Evolutionary conservation across 2,113 vertebrate species (phyloP).

Genomic region (Xiphophorus couchianus): DNA sequence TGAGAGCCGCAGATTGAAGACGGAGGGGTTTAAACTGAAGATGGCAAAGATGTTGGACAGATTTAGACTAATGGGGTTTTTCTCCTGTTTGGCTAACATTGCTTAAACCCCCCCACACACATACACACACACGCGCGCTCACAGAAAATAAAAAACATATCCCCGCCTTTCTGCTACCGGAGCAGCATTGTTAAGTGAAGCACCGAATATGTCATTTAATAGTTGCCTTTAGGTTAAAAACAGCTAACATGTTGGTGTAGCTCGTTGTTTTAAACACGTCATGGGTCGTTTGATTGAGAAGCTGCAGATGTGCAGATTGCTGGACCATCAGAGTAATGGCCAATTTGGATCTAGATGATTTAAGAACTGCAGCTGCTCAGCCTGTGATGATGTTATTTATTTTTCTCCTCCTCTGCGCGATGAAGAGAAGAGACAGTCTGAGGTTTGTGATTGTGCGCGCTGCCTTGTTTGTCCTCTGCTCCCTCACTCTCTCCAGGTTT

Average conservation of each 20-base stretch:
- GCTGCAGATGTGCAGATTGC: conserved; percentile 37
- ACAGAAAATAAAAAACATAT: not conserved
- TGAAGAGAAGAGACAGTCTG: not conserved
- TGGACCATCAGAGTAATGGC: conserved; percentile 60
- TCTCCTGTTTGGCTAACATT: conserved; percentile 36
- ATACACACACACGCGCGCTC: not conserved
- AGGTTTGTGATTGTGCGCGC: conserved; percentile 9
- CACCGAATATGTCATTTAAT: not conserved
- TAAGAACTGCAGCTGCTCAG: conserved; percentile 51
- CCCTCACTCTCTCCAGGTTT: conserved; percentile 44
- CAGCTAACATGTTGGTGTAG: conserved; percentile 19
- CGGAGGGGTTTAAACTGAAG: conserved; percentile 29
- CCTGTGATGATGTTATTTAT: conserved; percentile 1
- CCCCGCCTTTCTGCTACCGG: not conserved
- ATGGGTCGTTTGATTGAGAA: conserved; percentile 25
- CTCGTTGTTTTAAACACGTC: conserved; percentile 3
- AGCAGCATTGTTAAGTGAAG: conserved; percentile 13
- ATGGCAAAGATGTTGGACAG: conserved; percentile 45
- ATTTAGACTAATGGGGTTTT: conserved; percentile 65
- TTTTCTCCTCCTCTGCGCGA: not conserved
- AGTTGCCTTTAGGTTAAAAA: conserved; percentile 13
- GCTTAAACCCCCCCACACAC: too few species aligned
- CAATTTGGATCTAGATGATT: conserved; percentile 60
- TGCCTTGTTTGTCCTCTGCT: conserved; percentile 30
- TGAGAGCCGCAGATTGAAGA: conserved; percentile 55